Evolutionary conservation across 2,797 vertebrate genomes (phyloP).

Genomic region (Catostomus latipinnis): DNA sequence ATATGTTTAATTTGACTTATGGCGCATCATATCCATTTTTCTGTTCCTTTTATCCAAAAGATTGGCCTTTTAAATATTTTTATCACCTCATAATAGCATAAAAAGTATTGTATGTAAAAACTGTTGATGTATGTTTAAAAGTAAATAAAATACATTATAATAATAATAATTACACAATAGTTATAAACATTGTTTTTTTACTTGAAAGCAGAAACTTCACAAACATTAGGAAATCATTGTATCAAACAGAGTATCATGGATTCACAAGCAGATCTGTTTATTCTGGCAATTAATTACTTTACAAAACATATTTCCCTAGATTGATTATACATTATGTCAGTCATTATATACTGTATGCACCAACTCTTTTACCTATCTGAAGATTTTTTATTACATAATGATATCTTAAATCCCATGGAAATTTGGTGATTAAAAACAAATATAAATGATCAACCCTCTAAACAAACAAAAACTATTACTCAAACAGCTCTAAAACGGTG

Average conservation of each 20-base stretch:
- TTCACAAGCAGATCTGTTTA: slow-evolving; percentile 34
- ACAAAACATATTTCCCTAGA: slow-evolving; percentile 37
- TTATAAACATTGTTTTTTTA: background rate
- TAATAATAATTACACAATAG: background rate
- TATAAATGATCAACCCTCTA: background rate
- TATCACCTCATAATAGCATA: background rate
- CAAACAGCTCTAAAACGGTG: slow-evolving; percentile 8
- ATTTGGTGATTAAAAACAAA: background rate
- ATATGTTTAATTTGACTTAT: no score
- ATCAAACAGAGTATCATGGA: background rate
- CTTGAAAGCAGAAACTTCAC: slow-evolving; percentile 11
- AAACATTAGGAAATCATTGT: background rate
- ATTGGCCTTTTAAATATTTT: background rate
- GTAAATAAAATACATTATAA: no score
- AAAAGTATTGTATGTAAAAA: no score
- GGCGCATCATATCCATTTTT: background rate
- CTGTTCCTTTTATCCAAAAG: background rate
- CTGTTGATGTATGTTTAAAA: background rate
- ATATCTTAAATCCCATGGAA: slow-evolving; percentile 22
- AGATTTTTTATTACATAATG: slow-evolving; percentile 31
- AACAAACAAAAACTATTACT: slow-evolving; percentile 23
- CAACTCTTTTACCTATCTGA: slow-evolving; percentile 52
- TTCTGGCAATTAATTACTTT: slow-evolving; percentile 18
- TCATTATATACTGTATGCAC: slow-evolving; percentile 61
- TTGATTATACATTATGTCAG: slow-evolving; percentile 31